phyloP scores from a whole-genome alignment of 2,797 vertebrate genomes.

The Botia kubotai region DNA sequence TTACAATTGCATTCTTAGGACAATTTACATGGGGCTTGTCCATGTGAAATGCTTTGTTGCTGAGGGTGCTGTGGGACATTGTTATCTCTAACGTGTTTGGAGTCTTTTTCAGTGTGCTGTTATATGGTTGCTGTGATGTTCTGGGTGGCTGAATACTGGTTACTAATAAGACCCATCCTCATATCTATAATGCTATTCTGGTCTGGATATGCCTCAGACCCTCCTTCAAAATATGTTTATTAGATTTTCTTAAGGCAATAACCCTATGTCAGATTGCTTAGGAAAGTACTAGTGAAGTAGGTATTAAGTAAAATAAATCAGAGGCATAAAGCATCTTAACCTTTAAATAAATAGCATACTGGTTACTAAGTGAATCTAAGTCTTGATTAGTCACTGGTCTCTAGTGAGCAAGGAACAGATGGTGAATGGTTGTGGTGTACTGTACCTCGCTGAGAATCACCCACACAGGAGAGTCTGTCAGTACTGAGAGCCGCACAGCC shows the following conservation, averaged over 20 bases:
- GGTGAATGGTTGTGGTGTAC: background rate
- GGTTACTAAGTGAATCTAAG: background rate
- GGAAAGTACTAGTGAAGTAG: background rate
- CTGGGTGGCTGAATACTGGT: too few species aligned
- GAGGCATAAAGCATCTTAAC: background rate
- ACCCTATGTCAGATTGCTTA: background rate
- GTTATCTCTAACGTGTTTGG: too few species aligned
- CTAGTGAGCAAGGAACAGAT: background rate
- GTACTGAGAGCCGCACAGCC: slow-evolving; percentile 89
- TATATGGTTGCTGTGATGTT: too few species aligned
- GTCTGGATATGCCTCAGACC: too few species aligned
- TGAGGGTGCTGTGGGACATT: background rate
- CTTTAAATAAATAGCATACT: background rate
- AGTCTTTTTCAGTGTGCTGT: too few species aligned
- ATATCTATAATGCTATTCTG: too few species aligned
- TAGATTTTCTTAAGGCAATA: background rate
- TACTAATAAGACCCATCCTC: too few species aligned
- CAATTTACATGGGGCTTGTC: background rate
- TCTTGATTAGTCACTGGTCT: background rate
- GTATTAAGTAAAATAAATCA: background rate
- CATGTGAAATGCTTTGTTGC: background rate
- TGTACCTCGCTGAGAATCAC: slow-evolving; percentile 94
- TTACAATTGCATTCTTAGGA: background rate
- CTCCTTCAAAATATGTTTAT: background rate
- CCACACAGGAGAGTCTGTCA: slow-evolving; percentile 96